A percentile compares a stretch with the other conserved stretches of the same genome.
phyloP scores from a whole-genome alignment of 2,113 vertebrate genomes.

The Ctenomys sociabilis region DNA sequence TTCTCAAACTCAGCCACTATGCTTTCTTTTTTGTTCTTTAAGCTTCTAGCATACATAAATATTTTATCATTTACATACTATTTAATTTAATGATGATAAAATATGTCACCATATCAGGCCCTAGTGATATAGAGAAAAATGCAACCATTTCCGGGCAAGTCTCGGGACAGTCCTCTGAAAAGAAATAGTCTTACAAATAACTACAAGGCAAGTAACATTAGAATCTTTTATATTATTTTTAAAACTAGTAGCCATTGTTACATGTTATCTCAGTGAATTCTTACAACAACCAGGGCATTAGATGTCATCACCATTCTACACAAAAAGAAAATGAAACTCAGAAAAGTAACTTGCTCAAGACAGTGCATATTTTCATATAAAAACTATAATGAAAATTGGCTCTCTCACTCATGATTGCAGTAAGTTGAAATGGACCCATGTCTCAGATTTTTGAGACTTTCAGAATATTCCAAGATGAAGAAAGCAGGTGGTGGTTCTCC shows the following conservation, averaged over 20 bases:
- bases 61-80: neutral
- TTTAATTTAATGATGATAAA: neutral
- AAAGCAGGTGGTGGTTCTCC: neutral
- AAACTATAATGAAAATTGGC: neutral
- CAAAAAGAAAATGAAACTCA: neutral
- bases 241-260: neutral
- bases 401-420: neutral
- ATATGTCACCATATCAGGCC: neutral
- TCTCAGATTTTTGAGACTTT: neutral
- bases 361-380: neutral
- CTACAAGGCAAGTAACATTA: neutral
- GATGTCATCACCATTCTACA: neutral
- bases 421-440: neutral
- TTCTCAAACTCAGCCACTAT: neutral
- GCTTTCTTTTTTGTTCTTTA: neutral
- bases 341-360: neutral
- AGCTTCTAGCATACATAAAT: neutral
- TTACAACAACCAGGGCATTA: neutral
- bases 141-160: neutral
- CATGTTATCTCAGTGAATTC: neutral
- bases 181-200: neutral
- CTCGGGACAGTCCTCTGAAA: neutral
- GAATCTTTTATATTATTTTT: conserved; percentile 3
- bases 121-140: neutral
- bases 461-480: neutral